phyloP scores from a whole-genome alignment of 37 sponge, comb jelly and placozoan genomes.

The Hormiphora californensis region DNA sequence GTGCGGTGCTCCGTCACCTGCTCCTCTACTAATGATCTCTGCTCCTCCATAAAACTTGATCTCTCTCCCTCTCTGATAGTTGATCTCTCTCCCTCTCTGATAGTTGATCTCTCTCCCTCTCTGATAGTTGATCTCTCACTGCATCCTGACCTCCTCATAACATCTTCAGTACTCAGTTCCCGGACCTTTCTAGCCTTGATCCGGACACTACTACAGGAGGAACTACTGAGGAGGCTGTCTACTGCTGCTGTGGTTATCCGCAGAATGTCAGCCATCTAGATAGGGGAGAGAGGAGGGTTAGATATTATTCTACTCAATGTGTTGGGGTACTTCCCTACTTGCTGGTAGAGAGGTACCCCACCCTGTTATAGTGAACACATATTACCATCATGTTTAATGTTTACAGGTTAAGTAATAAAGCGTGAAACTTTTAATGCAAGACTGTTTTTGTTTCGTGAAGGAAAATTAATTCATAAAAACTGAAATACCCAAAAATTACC shows the following conservation, averaged over 20 bases:
- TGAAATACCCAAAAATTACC: no score
- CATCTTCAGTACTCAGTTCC: constrained; percentile 9
- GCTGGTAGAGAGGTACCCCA: no score
- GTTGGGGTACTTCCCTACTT: no score
- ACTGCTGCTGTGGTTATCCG: constrained; percentile 15
- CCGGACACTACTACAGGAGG: not conserved
- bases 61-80: no score
- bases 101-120: no score
- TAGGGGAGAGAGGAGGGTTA: not conserved
- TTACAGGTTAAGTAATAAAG: not conserved
- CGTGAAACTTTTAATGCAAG: not conserved
- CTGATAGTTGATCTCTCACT: no score
- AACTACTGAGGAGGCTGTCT: constrained; percentile 1
- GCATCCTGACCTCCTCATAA: no score
- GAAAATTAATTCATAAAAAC: not conserved
- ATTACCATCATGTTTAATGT: not conserved
- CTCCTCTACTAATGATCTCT: no score
- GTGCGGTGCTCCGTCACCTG: no score
- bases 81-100: no score
- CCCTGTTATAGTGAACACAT: not conserved
- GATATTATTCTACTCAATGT: no score
- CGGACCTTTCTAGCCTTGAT: not conserved
- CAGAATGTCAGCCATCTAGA: constrained; percentile 40
- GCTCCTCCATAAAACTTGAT: no score
- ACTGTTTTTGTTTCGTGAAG: not conserved